Conservation (phyloP, 2,797 vertebrate genomes). For the Pterois miles region DNA sequence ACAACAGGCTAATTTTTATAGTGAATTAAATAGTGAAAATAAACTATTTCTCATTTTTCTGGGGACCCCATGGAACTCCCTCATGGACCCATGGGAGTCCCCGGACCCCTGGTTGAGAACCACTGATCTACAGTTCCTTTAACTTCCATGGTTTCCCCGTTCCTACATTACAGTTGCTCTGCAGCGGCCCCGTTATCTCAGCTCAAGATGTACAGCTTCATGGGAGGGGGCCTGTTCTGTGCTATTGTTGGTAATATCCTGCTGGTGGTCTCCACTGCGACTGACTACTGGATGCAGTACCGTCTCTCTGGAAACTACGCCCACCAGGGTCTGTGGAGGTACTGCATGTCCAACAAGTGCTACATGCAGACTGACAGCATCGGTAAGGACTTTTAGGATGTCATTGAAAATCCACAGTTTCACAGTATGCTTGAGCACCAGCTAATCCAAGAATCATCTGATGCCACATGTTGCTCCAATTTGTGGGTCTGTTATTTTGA, state of each 20-base stretch:
- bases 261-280: constrained; percentile 89
- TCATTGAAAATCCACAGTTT: background rate
- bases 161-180: constrained; percentile 43
- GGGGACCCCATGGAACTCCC: no score
- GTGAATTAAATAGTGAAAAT: no score
- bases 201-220: constrained; percentile 91
- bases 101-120: no score
- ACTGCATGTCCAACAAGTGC: constrained; percentile 90
- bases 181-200: constrained; percentile 60
- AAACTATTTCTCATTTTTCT: no score
- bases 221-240: constrained; percentile 92
- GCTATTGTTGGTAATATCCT: constrained; percentile 91
- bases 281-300: constrained; percentile 95
- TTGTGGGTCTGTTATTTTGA: background rate
- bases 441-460: background rate
- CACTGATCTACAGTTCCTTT: background rate
- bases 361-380: constrained; percentile 91
- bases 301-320: constrained; percentile 88
- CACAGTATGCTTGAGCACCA: background rate
- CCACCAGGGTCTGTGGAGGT: constrained; percentile 92
- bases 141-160: background rate
- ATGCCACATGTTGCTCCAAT: background rate
- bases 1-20: no score
- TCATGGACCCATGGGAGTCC: no score
- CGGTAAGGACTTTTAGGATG: constrained; percentile 76